Evolutionary conservation across 2,113 vertebrate species (phyloP), one percentile per base, ranked within the genome.

Genomic region (Python bivittatus): DNA sequence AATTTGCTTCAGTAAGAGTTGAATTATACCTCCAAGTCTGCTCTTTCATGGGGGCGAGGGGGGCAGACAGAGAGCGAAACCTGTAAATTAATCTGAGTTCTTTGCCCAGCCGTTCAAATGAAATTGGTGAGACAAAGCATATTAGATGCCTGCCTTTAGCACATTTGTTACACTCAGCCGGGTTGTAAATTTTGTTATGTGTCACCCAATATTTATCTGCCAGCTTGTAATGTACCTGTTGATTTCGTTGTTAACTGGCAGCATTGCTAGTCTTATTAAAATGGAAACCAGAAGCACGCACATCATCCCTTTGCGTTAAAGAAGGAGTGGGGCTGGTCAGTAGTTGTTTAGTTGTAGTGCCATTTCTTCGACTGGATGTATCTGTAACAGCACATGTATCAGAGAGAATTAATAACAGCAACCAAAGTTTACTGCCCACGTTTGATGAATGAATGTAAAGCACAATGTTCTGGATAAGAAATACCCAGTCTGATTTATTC

Each of bases 221-320:
- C 72, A 90, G n/a, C 42, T 95, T 96, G 94, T 94, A 88, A 95
- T 91, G 57, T 52, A 91, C 9, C 54, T 91, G 89, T 96, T 57
- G 79, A 88, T 4, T 1, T 42, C 89, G 93, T 57, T 94, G 92
- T 93, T 88, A 95, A 89, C 86, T 52, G 17, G 22, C 38, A 90
- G 7, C 84, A 58, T 90, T 93, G 52, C 53, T 94, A 17, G 38
- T 94, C 93, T 94, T 91, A 89, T 92, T 93, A 94, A 94, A 96
- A 90, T 72, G 93, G 84, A 64, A 57, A 89, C 9, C n/a, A 33
- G 29, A 23, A 93, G 1, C 48, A 92, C 48, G 23, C 44, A n/a
- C 27, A 53, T 93, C 86, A 93, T 95, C 88, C 38, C 91, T 84
- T 11, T 93, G 29, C 38, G 38, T 90, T 61, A 29, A 29, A 58